Evolutionary conservation across 2,113 vertebrate genomes (phyloP), one percentile per base, ranked within the genome.

Genomic region (Cranoglanis bouderius): DNA sequence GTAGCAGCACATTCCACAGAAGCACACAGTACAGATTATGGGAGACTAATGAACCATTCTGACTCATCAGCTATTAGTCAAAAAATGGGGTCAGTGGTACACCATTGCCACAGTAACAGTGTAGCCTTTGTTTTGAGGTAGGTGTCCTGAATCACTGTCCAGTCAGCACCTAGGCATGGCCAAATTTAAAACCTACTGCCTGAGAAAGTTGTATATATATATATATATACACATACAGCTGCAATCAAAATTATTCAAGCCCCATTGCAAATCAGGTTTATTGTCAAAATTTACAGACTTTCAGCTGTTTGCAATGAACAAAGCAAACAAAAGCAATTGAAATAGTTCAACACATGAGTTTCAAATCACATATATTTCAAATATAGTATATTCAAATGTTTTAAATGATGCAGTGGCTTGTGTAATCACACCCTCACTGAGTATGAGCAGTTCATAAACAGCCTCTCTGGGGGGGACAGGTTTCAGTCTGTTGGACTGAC

Each of bases 51-150:
- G 3, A 74, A 43, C 72, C 38, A 43, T 24, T 24, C 72, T 40
- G 72, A 74, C 38, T 74, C 38, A 40, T 3, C 72, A 24, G 18
- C 70, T 40, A 72, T 72, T 35, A 38, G 35, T 19, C 67, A 38
- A 70, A 70, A 70, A 70, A 70, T n/a, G 32, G 16, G 67, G 67
- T 35, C 18, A 7, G 35, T 12, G 70, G 82, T 26, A 72, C 63
- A 8, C 77, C 53, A 82, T 38, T 67, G 55, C 67, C 87, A 82
- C 84, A 40, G 90, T 92, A 91, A 95, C 93, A 94, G 86, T 88
- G 82, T 6, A 38, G 82, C 85, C 87, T 89, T 92, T 94, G 92
- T 93, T 70, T 83, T 61, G 57, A 78, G 85, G 81, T 86, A 67
- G 57, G 90, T 78, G 72, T 87, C 61, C 63, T 53, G 67, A 59